phyloP scores from a whole-genome alignment of 2,113 vertebrate species.

The Heliornis fulica region DNA sequence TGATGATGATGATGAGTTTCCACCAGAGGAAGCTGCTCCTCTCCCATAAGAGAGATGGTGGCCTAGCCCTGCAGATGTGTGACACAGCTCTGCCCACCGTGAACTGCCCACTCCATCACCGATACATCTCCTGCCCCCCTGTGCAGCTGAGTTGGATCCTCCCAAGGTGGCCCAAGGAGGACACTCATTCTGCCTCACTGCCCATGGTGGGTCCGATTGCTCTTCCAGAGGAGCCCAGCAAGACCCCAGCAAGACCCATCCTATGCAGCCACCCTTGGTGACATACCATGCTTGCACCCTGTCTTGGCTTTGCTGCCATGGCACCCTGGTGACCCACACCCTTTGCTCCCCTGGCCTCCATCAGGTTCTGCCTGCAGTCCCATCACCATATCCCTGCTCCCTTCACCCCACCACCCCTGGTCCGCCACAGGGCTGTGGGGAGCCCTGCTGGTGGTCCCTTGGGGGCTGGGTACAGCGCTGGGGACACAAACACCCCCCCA shows the following conservation, averaged over 20 bases:
- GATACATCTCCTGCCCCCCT: rapidly evolving
- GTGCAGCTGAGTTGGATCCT: not conserved
- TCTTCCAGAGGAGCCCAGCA: not conserved
- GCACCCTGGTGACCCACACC: too few species aligned
- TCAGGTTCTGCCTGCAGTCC: not conserved
- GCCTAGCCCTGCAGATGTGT: not conserved
- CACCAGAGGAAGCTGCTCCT: not conserved
- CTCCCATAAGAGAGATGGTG: not conserved
- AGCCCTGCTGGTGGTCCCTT: not conserved
- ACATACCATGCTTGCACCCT: rapidly evolving
- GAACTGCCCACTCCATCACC: not conserved
- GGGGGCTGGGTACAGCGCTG: rapidly evolving
- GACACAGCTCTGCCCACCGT: not conserved
- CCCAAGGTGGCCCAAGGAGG: not conserved
- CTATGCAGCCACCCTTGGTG: rapidly evolving
- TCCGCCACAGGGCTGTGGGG: rapidly evolving
- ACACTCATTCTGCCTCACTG: not conserved
- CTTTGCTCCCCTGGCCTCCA: not conserved
- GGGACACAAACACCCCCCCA: not conserved
- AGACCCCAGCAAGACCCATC: rapidly evolving
- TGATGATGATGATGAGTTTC: not conserved
- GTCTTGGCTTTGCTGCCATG: not conserved
- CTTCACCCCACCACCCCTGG: rapidly evolving
- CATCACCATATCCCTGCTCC: not conserved
- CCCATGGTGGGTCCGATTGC: rapidly evolving